Percentiles rank a stretch among this genome's conserved stretches.
These are phyloP conservation scores for Harpegnathos saltator DNA, from an alignment of 1,140 invertebrate genomes.

Conservation along the genomic window DNA sequence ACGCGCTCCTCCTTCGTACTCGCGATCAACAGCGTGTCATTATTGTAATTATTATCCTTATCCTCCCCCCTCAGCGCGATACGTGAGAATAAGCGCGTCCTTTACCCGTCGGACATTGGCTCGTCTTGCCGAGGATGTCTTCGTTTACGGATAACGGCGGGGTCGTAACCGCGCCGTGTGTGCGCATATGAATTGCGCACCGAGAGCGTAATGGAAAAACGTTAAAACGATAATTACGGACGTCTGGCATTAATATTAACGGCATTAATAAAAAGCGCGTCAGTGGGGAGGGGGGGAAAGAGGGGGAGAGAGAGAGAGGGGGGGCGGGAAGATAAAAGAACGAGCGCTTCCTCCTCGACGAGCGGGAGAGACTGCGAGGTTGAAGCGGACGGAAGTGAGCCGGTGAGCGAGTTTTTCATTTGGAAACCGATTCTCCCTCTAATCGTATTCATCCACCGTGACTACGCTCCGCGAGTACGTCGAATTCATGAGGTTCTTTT, in stretches of 20 bases:
- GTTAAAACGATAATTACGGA: slow-evolving; percentile 18
- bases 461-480: background rate
- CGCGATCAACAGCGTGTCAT: no score
- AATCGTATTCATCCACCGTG: slow-evolving; percentile 10
- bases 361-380: background rate
- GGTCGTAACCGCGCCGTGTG: no score
- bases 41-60: no score
- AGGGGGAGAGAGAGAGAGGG: no score
- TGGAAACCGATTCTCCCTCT: slow-evolving; percentile 15
- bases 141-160: background rate
- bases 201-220: background rate
- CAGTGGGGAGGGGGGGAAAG: background rate
- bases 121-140: background rate
- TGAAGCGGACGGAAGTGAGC: slow-evolving; percentile 7
- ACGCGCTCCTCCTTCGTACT: background rate
- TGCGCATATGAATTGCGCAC: background rate
- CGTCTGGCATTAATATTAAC: slow-evolving; percentile 25
- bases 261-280: slow-evolving; percentile 16
- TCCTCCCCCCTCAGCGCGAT: no score
- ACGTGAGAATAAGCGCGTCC: no score
- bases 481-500: slow-evolving; percentile 10
- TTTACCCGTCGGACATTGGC: no score
- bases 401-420: slow-evolving; percentile 17
- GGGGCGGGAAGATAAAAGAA: background rate
- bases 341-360: slow-evolving; percentile 4